These are phyloP conservation scores for Cirrhinus molitorella DNA, from an alignment of 2,797 vertebrate genomes.

Conservation along the genomic window DNA sequence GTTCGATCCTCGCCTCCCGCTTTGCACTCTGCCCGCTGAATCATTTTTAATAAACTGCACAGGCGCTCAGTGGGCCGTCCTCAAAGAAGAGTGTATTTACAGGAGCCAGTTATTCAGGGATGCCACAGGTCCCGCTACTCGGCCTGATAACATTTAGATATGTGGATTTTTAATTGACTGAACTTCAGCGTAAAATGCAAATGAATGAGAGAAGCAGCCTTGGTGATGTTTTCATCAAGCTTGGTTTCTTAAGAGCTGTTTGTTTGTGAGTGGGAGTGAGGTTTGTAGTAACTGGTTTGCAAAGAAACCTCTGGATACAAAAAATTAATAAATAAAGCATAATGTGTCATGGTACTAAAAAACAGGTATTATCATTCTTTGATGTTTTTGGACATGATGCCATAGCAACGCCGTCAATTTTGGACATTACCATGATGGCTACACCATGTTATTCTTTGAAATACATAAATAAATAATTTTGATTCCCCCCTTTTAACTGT, in stretches of 20 bases:
- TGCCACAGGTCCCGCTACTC: neutral
- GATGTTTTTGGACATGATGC: neutral
- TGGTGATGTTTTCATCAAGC: neutral
- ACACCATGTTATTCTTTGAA: neutral
- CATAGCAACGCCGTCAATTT: neutral
- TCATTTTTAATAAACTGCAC: constrained; percentile 43
- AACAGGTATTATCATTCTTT: neutral
- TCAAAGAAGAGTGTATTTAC: constrained; percentile 32
- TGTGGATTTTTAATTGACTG: constrained; percentile 5
- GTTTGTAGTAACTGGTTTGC: neutral
- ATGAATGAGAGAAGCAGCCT: constrained; percentile 10
- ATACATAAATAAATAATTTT: neutral
- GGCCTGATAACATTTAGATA: neutral
- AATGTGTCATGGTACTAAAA: neutral
- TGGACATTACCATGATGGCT: neutral
- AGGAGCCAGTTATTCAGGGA: constrained; percentile 19
- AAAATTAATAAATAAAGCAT: neutral
- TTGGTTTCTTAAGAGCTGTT: neutral
- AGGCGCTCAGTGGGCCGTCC: neutral
- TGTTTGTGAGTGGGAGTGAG: neutral
- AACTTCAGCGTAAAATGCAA: constrained; percentile 1
- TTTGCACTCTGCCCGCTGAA: constrained; percentile 27
- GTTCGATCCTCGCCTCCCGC: neutral
- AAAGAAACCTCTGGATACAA: neutral
- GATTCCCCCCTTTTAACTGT: neutral